A percentile compares a stretch with the other conserved stretches of the same genome.
Evolutionary conservation across 2,888 invertebrate species (phyloP).

Genomic region (Cactoblastis cactorum): DNA sequence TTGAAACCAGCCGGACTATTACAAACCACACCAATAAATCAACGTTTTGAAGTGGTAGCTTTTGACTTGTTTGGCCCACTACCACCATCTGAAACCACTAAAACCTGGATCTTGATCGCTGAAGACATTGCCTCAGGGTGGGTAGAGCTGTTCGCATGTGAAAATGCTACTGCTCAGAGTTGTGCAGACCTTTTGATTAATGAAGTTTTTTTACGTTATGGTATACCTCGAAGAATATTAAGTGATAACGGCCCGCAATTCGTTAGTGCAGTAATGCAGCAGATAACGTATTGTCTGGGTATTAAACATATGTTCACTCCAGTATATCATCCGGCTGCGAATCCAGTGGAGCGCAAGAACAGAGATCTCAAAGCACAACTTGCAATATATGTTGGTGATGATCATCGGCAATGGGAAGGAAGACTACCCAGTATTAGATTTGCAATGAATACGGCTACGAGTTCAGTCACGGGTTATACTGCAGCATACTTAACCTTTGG

Average conservation of each 20-base stretch:
- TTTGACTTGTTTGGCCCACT: slow-evolving; percentile 25
- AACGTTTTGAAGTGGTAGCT: slow-evolving; percentile 19
- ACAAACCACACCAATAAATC: slow-evolving; percentile 20
- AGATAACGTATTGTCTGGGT: slow-evolving; percentile 10
- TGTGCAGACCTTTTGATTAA: slow-evolving; percentile 27
- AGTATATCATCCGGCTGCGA: slow-evolving; percentile 21
- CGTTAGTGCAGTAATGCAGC: slow-evolving; percentile 23
- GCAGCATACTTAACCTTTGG: slow-evolving; percentile 12
- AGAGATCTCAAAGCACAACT: slow-evolving; percentile 25
- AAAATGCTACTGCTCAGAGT: slow-evolving; percentile 19
- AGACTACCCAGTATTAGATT: slow-evolving; percentile 40
- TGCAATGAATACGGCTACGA: slow-evolving; percentile 39
- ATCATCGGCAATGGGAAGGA: slow-evolving; percentile 34
- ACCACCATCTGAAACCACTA: slow-evolving; percentile 4
- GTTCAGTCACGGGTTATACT: neutral
- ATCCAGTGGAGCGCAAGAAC: slow-evolving; percentile 23
- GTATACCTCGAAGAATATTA: slow-evolving; percentile 14
- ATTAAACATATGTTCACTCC: slow-evolving; percentile 15
- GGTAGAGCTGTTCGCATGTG: slow-evolving; percentile 35
- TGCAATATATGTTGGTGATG: slow-evolving; percentile 14
- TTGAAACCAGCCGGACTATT: slow-evolving; percentile 21
- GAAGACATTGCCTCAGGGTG: slow-evolving; percentile 23
- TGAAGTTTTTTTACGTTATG: slow-evolving; percentile 29
- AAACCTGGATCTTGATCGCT: slow-evolving; percentile 23
- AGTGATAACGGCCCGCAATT: neutral